These are phyloP conservation scores for Mimachlamys varia DNA, from an alignment of 2,888 invertebrate genomes.

Conservation along the genomic window DNA sequence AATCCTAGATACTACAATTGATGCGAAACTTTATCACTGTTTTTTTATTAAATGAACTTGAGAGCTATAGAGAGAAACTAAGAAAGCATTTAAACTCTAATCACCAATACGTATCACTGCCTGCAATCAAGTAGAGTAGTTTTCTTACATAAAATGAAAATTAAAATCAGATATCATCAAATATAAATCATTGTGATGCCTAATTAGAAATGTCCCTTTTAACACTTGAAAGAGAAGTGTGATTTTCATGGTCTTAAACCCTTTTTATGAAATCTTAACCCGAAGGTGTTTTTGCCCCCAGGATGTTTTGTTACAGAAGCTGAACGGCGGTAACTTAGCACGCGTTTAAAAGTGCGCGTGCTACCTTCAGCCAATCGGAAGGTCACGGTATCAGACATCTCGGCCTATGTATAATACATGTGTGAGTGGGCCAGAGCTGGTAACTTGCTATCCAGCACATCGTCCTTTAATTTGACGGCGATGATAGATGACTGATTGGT, in stretches of 20 bases:
- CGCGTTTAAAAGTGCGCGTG: conserved; percentile 29
- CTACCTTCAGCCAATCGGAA: background rate
- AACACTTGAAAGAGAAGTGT: background rate
- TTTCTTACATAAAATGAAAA: conserved; percentile 21
- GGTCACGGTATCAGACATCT: background rate
- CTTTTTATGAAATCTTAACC: background rate
- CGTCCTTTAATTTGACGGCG: background rate
- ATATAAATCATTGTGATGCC: background rate
- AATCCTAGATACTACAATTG: background rate
- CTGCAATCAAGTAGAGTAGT: background rate
- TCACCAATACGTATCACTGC: background rate
- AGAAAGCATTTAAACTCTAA: conserved; percentile 2
- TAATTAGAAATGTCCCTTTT: background rate
- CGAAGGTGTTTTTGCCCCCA: background rate
- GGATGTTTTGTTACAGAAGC: background rate
- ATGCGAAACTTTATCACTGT: background rate
- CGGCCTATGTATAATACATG: background rate
- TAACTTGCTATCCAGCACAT: background rate
- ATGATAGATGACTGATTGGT: conserved; percentile 7
- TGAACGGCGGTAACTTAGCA: conserved; percentile 7
- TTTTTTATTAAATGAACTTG: background rate
- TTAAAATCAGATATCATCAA: conserved; percentile 17
- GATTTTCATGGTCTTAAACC: conserved; percentile 7
- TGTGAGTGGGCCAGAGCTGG: background rate
- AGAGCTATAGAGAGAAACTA: background rate